phyloP scores from a whole-genome alignment of 2,113 vertebrate species.

The Ctenodactylus gundi region DNA sequence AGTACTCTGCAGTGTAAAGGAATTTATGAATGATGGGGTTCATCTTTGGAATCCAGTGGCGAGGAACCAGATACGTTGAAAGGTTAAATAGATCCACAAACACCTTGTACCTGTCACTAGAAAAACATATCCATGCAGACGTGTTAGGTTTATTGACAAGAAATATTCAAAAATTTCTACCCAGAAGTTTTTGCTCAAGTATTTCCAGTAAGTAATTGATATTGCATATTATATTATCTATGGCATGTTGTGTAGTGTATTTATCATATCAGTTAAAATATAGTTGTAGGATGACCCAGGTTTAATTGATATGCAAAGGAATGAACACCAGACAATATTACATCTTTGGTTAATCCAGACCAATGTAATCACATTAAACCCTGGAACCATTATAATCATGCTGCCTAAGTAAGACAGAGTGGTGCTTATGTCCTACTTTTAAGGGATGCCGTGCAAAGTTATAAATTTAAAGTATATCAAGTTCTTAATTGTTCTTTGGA shows the following conservation, averaged over 20 bases:
- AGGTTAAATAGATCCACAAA: conserved; percentile 99
- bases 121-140: conserved; percentile 64
- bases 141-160: not conserved
- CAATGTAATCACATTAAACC: not conserved
- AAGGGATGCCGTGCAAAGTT: not conserved
- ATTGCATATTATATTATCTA: not conserved
- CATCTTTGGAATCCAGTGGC: conserved; percentile 95
- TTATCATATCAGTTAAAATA: too few species aligned
- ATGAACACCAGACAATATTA: not conserved
- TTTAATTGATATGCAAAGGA: not conserved
- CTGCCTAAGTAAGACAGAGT: not conserved
- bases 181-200: not conserved
- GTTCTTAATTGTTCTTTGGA: not conserved
- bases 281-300: not conserved
- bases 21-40: conserved; percentile 94
- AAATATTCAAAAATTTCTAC: not conserved
- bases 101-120: conserved; percentile 98
- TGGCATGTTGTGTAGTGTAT: not conserved
- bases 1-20: conserved; percentile 93
- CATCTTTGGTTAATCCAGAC: not conserved
- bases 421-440: not conserved
- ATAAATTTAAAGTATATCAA: not conserved
- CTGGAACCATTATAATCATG: not conserved
- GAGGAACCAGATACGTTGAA: conserved; percentile 93
- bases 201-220: not conserved